Evolutionary conservation across 2,113 vertebrate species (phyloP).

Genomic region (Dendrocopos noguchii): DNA sequence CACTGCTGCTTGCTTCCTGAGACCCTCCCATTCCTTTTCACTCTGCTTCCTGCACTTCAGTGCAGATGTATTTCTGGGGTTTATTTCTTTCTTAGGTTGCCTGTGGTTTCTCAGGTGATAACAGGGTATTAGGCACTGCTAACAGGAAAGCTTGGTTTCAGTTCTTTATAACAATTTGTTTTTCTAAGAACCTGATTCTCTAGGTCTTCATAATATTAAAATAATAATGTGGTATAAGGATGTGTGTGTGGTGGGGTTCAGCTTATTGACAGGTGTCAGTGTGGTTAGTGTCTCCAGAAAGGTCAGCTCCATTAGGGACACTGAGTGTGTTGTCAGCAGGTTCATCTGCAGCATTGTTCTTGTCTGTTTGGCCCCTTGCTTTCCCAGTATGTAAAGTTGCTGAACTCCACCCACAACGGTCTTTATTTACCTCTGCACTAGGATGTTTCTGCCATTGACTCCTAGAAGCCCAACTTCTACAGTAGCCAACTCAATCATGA

Average conservation of each 20-base stretch:
- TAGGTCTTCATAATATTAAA: neutral
- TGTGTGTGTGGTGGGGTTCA: neutral
- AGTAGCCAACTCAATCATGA: too few relatives aligned
- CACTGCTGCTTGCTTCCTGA: neutral
- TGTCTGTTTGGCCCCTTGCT: neutral
- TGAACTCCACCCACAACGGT: rapidly evolving
- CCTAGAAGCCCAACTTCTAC: neutral
- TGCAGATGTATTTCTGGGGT: neutral
- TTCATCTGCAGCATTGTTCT: neutral
- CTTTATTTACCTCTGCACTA: neutral
- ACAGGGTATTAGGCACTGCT: neutral
- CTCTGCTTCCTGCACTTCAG: neutral
- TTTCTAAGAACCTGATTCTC: neutral
- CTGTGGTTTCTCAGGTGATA: neutral
- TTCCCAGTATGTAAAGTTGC: neutral
- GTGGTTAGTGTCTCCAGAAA: neutral
- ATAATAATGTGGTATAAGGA: neutral
- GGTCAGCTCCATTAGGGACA: neutral
- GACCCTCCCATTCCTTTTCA: neutral
- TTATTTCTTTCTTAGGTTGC: rapidly evolving
- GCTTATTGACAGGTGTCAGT: neutral
- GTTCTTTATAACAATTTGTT: neutral
- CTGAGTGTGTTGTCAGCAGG: too few relatives aligned
- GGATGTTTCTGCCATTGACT: neutral
- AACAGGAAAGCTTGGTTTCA: neutral